These are phyloP conservation scores for Trematocara zebra DNA, from an alignment of 2,113 vertebrate species.

Conservation along the genomic window DNA sequence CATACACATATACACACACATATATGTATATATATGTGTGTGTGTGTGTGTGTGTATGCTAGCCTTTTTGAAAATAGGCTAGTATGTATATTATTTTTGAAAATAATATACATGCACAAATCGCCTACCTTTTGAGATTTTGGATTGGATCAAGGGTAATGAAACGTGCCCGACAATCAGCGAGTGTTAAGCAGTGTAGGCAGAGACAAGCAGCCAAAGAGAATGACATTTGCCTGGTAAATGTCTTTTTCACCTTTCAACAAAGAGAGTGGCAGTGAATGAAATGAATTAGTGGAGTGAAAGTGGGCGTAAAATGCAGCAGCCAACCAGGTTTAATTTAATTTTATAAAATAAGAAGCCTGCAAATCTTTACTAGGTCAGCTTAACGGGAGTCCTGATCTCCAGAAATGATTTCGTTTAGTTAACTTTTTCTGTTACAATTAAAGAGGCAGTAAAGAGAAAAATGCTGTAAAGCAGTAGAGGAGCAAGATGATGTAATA, in stretches of 20 bases:
- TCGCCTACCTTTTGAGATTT: neutral
- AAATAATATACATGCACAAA: neutral
- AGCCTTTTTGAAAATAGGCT: neutral
- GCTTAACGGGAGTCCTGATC: neutral
- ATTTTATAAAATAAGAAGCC: neutral
- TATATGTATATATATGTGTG: too few species aligned
- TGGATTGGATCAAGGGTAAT: neutral
- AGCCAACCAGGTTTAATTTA: constrained; percentile 40
- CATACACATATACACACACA: too few species aligned
- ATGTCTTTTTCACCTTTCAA: neutral
- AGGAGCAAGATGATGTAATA: neutral
- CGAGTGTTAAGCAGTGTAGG: neutral
- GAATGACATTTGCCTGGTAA: neutral
- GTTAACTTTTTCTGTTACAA: accelerated
- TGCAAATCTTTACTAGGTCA: neutral
- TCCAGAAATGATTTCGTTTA: accelerated
- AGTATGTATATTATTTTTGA: too few species aligned
- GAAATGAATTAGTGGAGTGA: neutral
- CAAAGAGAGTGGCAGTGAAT: neutral
- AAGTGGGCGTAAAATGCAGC: constrained; percentile 18
- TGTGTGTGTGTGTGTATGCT: too few species aligned
- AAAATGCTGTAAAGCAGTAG: neutral
- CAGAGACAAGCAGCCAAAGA: neutral
- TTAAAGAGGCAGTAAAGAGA: neutral
- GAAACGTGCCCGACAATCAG: constrained; percentile 70